Base-by-base conservation (phyloP, 2,888 invertebrate genomes). In the Melanostoma scalare region DNA sequence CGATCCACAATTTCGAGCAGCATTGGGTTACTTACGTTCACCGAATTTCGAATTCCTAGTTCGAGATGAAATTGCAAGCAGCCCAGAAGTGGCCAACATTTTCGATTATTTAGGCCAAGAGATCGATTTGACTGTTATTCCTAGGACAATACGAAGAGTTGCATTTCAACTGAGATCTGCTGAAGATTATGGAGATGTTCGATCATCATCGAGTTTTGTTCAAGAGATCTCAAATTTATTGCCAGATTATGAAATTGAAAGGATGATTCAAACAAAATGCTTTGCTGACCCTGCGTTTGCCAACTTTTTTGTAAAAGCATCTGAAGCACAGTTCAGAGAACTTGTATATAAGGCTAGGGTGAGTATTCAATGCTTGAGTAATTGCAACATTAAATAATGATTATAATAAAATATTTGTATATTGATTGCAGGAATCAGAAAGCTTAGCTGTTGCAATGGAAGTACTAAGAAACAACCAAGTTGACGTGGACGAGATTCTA, bases 341-440 rank as follows among this genome's bases (percentile, higher is more conserved):
- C 36, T 82, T 10, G 77, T 82, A 1, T 82, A 68, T n/a, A 61
- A 8, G n/a, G 72, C 81, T n/a, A 72, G 58, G 46, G 81, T 82
- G 8, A 56, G 81, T 75, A 20, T 20, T 20, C 20, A 20, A 20
- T 20, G 20, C 20, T 58, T 3, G 9, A 38, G 36, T 6, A n/a
- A 5, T 2, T 4, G 3, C 38, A n/a, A n/a, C 5, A 6, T 35
- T 33, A 4, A 6, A 42, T 30, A 36, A n/a, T n/a, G n/a, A n/a
- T n/a, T n/a, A n/a, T 30, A 8, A 1, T 42, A 6, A 9, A n/a
- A 3, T 31, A 6, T 61, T 6, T 6, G 3, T 38, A 40, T 10
- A 33, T 30, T 2, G 6, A 6, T 55, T 60, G 1, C 20, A 81
- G 76, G 61, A 65, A 8, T 71, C 81, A 6, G 9, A 55, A 5